Evolutionary conservation across 2,797 vertebrate species (phyloP), one percentile per base, ranked within the genome.

Genomic region (Macropus fuliginosus): DNA sequence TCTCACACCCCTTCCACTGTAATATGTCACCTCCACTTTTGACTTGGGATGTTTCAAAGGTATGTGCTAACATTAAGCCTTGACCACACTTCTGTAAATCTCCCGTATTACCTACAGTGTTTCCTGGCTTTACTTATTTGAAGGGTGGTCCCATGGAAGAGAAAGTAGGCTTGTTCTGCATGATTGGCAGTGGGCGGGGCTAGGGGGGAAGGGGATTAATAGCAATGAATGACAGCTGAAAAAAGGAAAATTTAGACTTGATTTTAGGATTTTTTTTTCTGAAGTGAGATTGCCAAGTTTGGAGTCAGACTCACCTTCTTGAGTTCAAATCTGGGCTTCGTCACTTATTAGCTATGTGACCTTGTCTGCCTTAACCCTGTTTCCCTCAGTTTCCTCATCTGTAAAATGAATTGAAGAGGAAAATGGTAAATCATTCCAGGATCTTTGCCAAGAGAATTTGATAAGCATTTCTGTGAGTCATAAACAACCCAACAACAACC

Each of bases 31-130:
- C 12, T 18, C 24, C 62, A 27, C 54, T 91, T 96, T 52, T 93
- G 56, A 62, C 54, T 66, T 91, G 46, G 27, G 24, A 87, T 90
- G 8, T 94, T 31, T 94, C 40, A 91, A 95, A 93, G 95, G 92
- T 66, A 3, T 5, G 92, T 31, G 52, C 34, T 91, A 87, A 90
- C 92, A 54, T 57, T 92, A 93, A 98, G 92, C 91, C 31, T 55
- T 92, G 21, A 18, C 28, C 9, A 91, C 46, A 40, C 3, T 95
- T 95, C 96, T 91, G 90, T 0, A 95, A 31, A 34, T 46, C 24
- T 46, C 91, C 55, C 93, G 55, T 9, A 6, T 12, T 87, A 87
- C 50, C 74, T 27, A 87, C 9, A 27, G 24, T 66, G 13, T 24
- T 81, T 50, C 40, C 21, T 50, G 12, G 40, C 21, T 87, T 87